Evolutionary conservation across 2,797 vertebrate genomes (phyloP).

Genomic region (Girardinus metallicus): DNA sequence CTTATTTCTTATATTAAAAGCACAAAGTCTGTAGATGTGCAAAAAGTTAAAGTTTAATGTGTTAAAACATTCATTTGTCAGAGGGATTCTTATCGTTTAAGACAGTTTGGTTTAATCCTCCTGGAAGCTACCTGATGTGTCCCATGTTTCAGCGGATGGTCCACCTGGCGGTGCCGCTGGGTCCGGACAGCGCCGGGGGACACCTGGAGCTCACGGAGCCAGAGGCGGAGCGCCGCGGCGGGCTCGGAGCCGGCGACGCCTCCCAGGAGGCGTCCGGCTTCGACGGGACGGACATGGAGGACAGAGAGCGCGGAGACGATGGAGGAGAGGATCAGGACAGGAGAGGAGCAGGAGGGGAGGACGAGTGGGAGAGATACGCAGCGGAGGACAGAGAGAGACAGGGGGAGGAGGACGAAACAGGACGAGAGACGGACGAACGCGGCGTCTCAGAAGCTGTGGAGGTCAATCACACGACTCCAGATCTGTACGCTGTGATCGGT

Average conservation of each 20-base stretch:
- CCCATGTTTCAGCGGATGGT: constrained; percentile 58
- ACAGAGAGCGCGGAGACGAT: constrained; percentile 66
- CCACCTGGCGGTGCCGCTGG: constrained; percentile 56
- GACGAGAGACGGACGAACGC: background rate
- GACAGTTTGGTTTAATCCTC: background rate
- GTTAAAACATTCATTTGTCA: no score
- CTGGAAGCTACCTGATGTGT: background rate
- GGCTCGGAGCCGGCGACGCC: constrained; percentile 49
- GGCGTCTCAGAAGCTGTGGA: constrained; percentile 29
- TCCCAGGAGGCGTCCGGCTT: constrained; percentile 65
- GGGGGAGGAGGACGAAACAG: background rate
- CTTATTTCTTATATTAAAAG: no score
- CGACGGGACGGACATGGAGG: constrained; percentile 64
- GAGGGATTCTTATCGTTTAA: no score
- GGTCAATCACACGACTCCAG: constrained; percentile 54
- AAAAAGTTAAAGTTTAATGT: no score
- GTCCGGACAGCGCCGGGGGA: constrained; percentile 32
- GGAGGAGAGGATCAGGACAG: constrained; percentile 61
- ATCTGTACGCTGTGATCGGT: constrained; percentile 70
- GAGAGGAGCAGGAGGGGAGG: constrained; percentile 37
- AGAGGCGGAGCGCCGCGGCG: constrained; percentile 37
- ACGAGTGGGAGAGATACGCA: constrained; percentile 41
- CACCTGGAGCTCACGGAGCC: constrained; percentile 18
- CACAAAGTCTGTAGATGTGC: no score
- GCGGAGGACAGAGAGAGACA: constrained; percentile 36